A percentile compares a stretch with the other conserved stretches of the same genome.
Conservation (phyloP, 2,113 vertebrate genomes). For the Xenopus laevis region DNA sequence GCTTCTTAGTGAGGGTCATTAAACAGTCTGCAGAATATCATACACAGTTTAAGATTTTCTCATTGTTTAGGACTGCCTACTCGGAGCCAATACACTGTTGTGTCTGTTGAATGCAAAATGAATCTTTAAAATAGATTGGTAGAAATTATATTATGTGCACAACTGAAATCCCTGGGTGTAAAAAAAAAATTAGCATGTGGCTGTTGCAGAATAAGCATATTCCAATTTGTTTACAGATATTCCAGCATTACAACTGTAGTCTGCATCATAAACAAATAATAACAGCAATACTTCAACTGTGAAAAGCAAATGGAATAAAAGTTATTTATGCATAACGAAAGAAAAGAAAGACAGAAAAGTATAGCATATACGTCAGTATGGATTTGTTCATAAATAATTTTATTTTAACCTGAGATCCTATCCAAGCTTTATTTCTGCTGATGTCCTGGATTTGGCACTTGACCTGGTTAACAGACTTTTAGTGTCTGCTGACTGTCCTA, state of each 20-base stretch:
- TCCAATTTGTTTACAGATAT: constrained; percentile 37
- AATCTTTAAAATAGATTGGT: constrained; percentile 37
- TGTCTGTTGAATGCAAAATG: constrained; percentile 41
- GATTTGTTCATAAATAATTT: too few relatives aligned
- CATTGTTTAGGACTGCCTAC: constrained; percentile 33
- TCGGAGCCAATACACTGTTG: constrained; percentile 21
- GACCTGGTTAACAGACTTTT: too few relatives aligned
- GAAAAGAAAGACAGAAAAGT: background rate
- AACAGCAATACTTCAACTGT: constrained; percentile 22
- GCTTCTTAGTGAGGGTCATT: constrained; percentile 42
- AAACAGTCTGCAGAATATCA: constrained; percentile 40
- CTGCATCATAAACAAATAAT: constrained; percentile 37
- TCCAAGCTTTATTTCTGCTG: too few relatives aligned
- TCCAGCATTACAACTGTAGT: constrained; percentile 19
- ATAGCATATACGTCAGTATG: too few relatives aligned
- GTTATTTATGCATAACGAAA: background rate
- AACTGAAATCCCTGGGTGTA: constrained; percentile 29
- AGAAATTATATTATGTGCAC: constrained; percentile 39
- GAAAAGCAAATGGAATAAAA: constrained; percentile 13
- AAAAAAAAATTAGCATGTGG: constrained; percentile 30
- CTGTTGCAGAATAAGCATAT: constrained; percentile 28
- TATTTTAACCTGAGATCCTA: too few relatives aligned
- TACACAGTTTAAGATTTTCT: constrained; percentile 36
- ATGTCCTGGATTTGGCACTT: too few relatives aligned
- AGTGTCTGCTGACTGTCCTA: too few relatives aligned